Conservation (phyloP, 2,113 vertebrate genomes). For the Fregetta grallaria region DNA sequence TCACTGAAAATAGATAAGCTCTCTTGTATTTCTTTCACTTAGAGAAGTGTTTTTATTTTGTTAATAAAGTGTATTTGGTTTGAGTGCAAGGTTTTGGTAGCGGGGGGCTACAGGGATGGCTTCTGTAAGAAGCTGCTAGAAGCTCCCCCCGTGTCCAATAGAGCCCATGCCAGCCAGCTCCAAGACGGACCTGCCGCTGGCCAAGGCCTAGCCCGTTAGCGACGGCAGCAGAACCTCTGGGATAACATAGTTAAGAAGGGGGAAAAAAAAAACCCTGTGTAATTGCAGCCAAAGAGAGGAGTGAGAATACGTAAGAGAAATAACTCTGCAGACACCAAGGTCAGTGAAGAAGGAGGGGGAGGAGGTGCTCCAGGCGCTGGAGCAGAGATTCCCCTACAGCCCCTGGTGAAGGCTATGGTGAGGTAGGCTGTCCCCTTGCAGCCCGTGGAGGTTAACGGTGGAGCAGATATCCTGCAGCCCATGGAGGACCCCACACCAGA, state of each 20-base stretch:
- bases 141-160: not conserved
- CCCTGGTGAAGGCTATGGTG: not conserved
- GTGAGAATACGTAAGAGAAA: not conserved
- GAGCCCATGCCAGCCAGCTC: not conserved
- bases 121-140: not conserved
- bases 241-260: not conserved
- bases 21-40: not conserved
- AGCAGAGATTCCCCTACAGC: not conserved
- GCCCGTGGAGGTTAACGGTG: not conserved
- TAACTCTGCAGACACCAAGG: not conserved
- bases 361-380: not conserved
- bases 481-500: not conserved
- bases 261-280: not conserved
- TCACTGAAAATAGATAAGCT: not conserved
- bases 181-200: not conserved
- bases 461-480: not conserved
- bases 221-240: not conserved
- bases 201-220: not conserved
- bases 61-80: not conserved
- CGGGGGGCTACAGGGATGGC: not conserved
- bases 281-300: not conserved
- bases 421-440: not conserved
- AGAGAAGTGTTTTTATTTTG: not conserved
- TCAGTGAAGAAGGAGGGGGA: not conserved
- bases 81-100: not conserved